Conservation (phyloP, 2,113 vertebrate species). For the Ibidorhyncha struthersii region DNA sequence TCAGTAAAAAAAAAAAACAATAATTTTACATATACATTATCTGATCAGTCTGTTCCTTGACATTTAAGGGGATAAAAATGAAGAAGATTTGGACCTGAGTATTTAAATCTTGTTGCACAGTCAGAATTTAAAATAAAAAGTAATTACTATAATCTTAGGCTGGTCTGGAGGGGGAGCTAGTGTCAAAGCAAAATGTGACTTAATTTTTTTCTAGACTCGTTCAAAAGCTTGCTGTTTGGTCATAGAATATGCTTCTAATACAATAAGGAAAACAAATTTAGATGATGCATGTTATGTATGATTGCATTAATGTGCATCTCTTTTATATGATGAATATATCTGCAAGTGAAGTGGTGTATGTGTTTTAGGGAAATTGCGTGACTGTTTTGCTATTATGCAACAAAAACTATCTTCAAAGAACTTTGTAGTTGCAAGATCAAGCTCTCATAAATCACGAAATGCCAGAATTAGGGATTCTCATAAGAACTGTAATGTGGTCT, state of each 20-base stretch:
- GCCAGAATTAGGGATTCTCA: background rate
- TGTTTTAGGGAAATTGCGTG: background rate
- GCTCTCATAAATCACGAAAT: background rate
- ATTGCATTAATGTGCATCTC: constrained; percentile 28
- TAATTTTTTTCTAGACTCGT: constrained; percentile 25
- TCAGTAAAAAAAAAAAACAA: background rate
- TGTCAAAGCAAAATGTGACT: constrained; percentile 73
- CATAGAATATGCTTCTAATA: background rate
- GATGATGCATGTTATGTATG: background rate
- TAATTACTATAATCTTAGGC: constrained; percentile 41
- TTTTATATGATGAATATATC: background rate
- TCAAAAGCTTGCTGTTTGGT: constrained; percentile 38
- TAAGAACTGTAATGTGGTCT: background rate
- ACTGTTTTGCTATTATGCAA: background rate
- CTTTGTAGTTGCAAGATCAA: background rate
- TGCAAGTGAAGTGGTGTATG: background rate
- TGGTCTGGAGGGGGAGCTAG: constrained; percentile 85
- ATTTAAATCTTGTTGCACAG: constrained; percentile 48
- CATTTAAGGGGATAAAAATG: constrained; percentile 2
- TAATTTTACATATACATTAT: background rate
- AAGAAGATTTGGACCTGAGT: constrained; percentile 13
- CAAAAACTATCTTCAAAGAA: background rate
- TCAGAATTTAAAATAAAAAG: constrained; percentile 38
- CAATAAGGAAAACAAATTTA: background rate
- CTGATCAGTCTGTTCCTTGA: background rate